Conservation (phyloP, 2,888 invertebrate genomes). For the Thera obeliscata region DNA sequence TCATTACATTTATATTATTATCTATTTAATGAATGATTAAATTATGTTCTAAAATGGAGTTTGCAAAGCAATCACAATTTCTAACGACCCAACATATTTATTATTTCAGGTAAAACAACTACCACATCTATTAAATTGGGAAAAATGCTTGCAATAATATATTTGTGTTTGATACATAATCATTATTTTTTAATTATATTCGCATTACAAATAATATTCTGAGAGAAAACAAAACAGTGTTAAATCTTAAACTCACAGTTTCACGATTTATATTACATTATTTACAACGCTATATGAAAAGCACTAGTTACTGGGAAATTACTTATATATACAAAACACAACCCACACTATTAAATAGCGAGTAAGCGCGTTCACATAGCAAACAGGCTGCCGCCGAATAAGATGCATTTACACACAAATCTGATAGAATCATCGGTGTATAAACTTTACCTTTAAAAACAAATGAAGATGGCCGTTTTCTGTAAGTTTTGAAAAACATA, state of each 20-base stretch:
- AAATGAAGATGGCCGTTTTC: too few species aligned
- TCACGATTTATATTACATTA: conserved; percentile 68
- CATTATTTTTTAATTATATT: background rate
- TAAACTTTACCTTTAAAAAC: too few species aligned
- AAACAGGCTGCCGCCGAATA: conserved; percentile 19
- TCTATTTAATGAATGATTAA: conserved; percentile 48
- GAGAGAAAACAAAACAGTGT: conserved; percentile 30
- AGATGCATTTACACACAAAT: background rate
- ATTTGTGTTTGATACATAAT: background rate
- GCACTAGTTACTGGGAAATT: conserved; percentile 73
- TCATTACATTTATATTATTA: conserved; percentile 50
- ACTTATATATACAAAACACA: conserved; percentile 81
- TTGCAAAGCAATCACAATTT: conserved; percentile 39
- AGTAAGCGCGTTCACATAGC: conserved; percentile 42
- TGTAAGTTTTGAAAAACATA: too few species aligned
- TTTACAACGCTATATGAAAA: conserved; percentile 77
- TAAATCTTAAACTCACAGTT: conserved; percentile 21
- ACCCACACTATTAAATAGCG: conserved; percentile 81
- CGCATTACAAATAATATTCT: background rate
- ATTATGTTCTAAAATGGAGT: conserved; percentile 35
- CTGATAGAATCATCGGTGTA: background rate
- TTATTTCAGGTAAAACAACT: conserved; percentile 1
- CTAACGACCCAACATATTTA: conserved; percentile 5
- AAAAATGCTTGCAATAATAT: conserved; percentile 7
- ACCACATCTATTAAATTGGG: conserved; percentile 1